Base-by-base conservation (phyloP, 2,888 invertebrate genomes). In the Blastobasis adustella region DNA sequence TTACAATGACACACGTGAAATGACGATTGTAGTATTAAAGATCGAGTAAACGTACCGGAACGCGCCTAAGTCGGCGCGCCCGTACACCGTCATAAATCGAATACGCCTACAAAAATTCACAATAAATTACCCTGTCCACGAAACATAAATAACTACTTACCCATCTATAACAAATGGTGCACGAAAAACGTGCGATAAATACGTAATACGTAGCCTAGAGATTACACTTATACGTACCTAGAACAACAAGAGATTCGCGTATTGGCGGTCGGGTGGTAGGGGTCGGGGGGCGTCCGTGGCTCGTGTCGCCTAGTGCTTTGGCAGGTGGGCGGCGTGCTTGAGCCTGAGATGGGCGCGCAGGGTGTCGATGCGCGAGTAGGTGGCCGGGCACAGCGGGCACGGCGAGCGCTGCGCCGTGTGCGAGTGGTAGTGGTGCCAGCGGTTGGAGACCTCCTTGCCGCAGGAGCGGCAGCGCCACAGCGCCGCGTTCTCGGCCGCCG, bases 371-470 rank as follows among this genome's bases (percentile, higher is more conserved):
- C 96, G 92, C 89, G 95, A 95, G 90, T 96, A 96, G 57, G 95
- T 94, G 69, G 95, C 94, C 61, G 94, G 93, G 89, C 96, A 96
- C 84, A 94, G 94, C 57, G 94, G 95, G 85, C 96, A 96, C 71
- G 92, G 91, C 63, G 93, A 94, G 67, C 95, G 91, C 82, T 93
- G 93, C 61, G 94, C 92, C 56, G 93, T 94, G 86, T 95, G 95
- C 67, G 93, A 94, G 85, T 95, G 95, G 90, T 92, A 95, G 88
- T 95, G 95, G 82, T 95, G 95, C 95, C 95, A 95, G 84, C 95
- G 91, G 89, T 95, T 95, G 79, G 95, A 94, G 61, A 95, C 95
- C 89, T 95, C 93, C 89, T 95, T 95, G 80, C 94, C 93, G 89
- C 95, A 95, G 42, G 93, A 92, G 76, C 93, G 93, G 86, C 95